Evolutionary conservation across 2,888 invertebrate genomes (phyloP), one percentile per base, ranked within the genome.

Genomic region (Polyommatus icarus): DNA sequence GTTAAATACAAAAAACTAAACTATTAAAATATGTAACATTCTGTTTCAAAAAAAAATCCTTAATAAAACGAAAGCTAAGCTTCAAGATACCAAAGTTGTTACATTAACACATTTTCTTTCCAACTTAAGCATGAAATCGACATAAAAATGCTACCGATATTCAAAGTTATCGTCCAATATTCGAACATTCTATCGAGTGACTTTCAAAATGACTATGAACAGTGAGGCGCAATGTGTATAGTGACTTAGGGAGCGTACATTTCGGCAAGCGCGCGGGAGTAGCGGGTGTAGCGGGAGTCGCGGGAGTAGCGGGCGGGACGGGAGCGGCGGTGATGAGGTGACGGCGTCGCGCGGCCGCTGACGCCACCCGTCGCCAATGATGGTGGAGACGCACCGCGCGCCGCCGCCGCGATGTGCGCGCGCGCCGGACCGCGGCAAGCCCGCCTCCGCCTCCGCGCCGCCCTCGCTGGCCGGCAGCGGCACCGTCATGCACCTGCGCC

Each of bases 401-500:
- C 90, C 91, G 91, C 90, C 90, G 89, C 87, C 91, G 82, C 88
- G 91, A 83, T 89, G 91, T 86, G 90, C 89, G 93, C 91, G 91
- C 88, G 90, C 90, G 88, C 87, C 84, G 85, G 91, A 89, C 81
- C 91, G 90, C 84, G 84, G 88, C 88, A 91, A 92, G 86, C 95
- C 95, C 83, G 87, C 87, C 83, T 95, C 95, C 83, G 94, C 91
- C 82, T 95, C 95, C 83, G 95, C 95, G 82, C 95, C 95, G 82
- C 88, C 93, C 82, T 95, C 95, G 83, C 91, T 91, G 84, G 90
- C 91, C 85, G 94, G 93, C 88, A 91, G 92, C 85, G 91, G 90
- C 85, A 91, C 89, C 83, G 88, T 90, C 83, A 93, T 96, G 87
- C 96, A 95, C 83, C 92, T 96, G 79, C 96, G 96, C 77, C 95